Conservation (phyloP, 1,140 invertebrate species). For the Vollenhovia emeryi region DNA sequence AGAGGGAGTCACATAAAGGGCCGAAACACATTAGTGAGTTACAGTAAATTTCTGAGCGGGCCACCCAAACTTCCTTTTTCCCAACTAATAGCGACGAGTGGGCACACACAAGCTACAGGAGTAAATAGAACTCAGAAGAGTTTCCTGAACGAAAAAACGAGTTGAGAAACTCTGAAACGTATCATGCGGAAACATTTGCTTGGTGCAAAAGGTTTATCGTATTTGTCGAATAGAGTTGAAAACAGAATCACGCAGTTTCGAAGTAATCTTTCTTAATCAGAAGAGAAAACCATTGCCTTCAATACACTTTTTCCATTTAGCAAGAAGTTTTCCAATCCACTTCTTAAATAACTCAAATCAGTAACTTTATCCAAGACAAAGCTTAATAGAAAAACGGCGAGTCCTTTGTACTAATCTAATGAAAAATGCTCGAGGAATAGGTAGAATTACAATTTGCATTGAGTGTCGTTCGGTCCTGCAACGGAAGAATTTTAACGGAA, state of each 20-base stretch:
- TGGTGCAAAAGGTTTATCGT: constrained; percentile 1
- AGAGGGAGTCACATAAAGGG: background rate
- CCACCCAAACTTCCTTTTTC: constrained; percentile 6
- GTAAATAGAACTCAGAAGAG: constrained; percentile 22
- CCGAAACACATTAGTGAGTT: background rate
- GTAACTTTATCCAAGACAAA: constrained; percentile 20
- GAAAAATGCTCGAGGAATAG: background rate
- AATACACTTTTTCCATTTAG: constrained; percentile 11
- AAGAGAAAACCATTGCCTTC: background rate
- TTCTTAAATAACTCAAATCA: constrained; percentile 19
- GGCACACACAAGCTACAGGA: background rate
- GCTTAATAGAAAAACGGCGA: background rate
- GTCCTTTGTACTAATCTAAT: background rate
- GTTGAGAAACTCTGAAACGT: background rate
- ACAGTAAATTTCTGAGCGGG: constrained; percentile 22
- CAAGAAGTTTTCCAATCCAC: constrained; percentile 9
- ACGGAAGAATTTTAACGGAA: constrained; percentile 41
- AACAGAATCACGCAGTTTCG: background rate
- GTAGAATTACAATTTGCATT: constrained; percentile 42
- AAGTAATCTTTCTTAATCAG: constrained; percentile 12
- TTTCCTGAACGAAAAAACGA: background rate
- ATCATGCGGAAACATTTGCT: background rate
- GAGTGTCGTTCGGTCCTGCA: constrained; percentile 6
- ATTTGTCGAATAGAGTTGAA: constrained; percentile 12
- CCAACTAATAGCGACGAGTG: background rate